A percentile compares a stretch with the other conserved stretches of the same genome.
phyloP scores from a whole-genome alignment of 2,113 vertebrate genomes.

The Merops nubicus region DNA sequence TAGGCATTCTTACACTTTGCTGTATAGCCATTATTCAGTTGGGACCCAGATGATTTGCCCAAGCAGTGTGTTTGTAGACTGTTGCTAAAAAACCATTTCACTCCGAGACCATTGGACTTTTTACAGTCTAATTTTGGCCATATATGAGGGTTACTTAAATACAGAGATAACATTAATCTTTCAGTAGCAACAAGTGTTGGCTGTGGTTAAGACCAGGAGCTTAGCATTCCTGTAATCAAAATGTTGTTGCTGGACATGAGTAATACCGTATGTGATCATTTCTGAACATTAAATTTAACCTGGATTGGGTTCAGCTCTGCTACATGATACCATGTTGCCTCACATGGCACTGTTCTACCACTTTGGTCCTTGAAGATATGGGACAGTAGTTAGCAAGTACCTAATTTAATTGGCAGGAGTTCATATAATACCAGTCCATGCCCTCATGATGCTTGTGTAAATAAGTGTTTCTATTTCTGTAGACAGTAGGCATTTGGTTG shows the following conservation, averaged over 20 bases:
- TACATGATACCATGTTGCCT: slow-evolving; percentile 17
- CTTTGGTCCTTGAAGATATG: slow-evolving; percentile 54
- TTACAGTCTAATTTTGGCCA: slow-evolving; percentile 79
- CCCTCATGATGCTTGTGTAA: slow-evolving; percentile 42
- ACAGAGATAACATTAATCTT: slow-evolving; percentile 80
- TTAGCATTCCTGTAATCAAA: slow-evolving; percentile 77
- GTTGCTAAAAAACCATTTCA: slow-evolving; percentile 69
- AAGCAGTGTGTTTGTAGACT: slow-evolving; percentile 41
- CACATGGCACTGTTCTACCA: not conserved
- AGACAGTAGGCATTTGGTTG: not conserved
- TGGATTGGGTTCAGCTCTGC: slow-evolving; percentile 47
- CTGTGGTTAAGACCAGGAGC: slow-evolving; percentile 59
- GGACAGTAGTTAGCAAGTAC: slow-evolving; percentile 37
- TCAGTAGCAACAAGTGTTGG: slow-evolving; percentile 72
- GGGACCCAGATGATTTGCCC: slow-evolving; percentile 13
- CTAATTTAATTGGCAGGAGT: slow-evolving; percentile 33
- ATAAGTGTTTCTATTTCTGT: slow-evolving; percentile 53
- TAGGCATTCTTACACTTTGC: not conserved
- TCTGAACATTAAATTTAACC: slow-evolving; percentile 65
- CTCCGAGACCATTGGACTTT: slow-evolving; percentile 34
- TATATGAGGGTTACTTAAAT: slow-evolving; percentile 74
- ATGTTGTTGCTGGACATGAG: slow-evolving; percentile 59
- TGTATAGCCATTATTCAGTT: slow-evolving; percentile 19
- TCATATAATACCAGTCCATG: not conserved
- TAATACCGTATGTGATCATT: slow-evolving; percentile 38